These are phyloP conservation scores for Callorhinus ursinus DNA, from an alignment of 2,113 vertebrate species.

Conservation along the genomic window DNA sequence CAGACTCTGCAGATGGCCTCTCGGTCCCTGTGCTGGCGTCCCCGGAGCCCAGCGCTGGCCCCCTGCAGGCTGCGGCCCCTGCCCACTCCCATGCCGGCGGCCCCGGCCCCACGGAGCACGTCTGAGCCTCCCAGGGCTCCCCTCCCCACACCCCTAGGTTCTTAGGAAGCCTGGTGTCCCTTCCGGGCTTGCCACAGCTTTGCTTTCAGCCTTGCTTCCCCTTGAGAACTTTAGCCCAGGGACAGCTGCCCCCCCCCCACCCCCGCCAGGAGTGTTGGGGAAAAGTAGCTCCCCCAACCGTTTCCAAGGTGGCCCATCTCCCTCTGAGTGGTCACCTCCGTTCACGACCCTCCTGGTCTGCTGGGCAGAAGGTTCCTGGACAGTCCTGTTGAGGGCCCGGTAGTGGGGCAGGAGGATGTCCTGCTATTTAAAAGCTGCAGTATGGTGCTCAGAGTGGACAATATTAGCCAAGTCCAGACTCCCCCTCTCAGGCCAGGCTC, in stretches of 20 bases:
- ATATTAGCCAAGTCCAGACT: background rate
- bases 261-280: background rate
- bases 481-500: background rate
- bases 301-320: background rate
- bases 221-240: background rate
- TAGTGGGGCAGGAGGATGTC: background rate
- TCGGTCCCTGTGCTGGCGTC: conserved; percentile 83
- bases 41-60: conserved; percentile 76
- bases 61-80: conserved; percentile 84
- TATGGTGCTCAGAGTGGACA: background rate
- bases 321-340: rapidly evolving
- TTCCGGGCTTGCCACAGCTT: background rate
- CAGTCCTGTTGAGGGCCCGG: background rate
- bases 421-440: background rate
- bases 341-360: background rate
- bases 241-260: too few relatives aligned
- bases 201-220: background rate
- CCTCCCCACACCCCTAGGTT: rapidly evolving
- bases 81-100: conserved; percentile 87
- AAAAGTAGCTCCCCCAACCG: background rate
- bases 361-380: background rate
- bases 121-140: conserved; percentile 77
- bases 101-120: conserved; percentile 83
- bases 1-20: conserved; percentile 86
- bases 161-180: background rate